A percentile compares a stretch with the other conserved stretches of the same genome.
phyloP scores from a whole-genome alignment of 2,797 vertebrate species.

The Sternarchorhynchus goeldii region DNA sequence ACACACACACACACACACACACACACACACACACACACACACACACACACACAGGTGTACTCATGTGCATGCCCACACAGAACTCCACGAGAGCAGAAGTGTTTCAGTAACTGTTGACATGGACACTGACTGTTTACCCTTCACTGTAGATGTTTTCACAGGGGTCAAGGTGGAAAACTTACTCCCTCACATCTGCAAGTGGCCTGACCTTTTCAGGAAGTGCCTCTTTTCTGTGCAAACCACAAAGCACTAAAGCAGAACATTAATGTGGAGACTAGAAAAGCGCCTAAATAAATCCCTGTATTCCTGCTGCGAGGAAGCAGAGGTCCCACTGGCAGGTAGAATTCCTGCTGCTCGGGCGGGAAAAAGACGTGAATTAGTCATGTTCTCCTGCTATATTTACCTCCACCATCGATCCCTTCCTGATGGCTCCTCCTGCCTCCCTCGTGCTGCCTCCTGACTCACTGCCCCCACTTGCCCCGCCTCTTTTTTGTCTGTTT shows the following conservation, averaged over 20 bases:
- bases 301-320: background rate
- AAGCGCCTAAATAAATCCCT: background rate
- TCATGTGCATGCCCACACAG: no score
- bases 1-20: conserved; percentile 4
- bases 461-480: background rate
- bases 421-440: conserved; percentile 49
- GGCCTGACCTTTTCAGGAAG: no score
- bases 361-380: conserved; percentile 59
- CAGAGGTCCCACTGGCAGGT: background rate
- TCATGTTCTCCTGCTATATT: conserved; percentile 61
- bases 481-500: background rate
- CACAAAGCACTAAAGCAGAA: background rate
- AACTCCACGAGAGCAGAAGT: no score
- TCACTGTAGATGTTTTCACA: no score
- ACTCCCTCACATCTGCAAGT: no score
- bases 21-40: background rate
- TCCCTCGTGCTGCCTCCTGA: background rate
- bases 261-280: background rate
- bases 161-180: no score
- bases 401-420: conserved; percentile 58
- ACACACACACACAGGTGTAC: no score
- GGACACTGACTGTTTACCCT: no score
- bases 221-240: no score
- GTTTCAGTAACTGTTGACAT: no score
- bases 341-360: conserved; percentile 42